phyloP scores from a whole-genome alignment of 2,888 invertebrate genomes.

The Scaptomyza flava region DNA sequence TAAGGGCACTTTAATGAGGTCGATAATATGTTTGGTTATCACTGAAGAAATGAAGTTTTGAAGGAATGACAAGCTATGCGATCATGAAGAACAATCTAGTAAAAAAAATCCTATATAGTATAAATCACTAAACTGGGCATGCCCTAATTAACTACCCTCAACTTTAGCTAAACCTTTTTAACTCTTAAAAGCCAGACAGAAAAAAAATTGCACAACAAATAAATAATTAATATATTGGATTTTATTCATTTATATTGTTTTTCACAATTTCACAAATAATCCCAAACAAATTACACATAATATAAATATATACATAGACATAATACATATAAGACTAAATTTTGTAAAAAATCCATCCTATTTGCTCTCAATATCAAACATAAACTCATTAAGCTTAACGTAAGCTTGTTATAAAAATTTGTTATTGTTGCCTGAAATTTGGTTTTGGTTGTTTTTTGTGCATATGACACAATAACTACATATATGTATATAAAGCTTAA shows the following conservation, averaged over 20 bases:
- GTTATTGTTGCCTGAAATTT: slow-evolving; percentile 11
- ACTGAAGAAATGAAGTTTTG: no score
- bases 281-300: slow-evolving; percentile 25
- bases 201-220: slow-evolving; percentile 13
- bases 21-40: no score
- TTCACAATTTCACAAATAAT: slow-evolving; percentile 23
- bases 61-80: no score
- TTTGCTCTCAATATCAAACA: slow-evolving; percentile 13
- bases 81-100: no score
- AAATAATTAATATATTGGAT: slow-evolving; percentile 21
- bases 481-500: slow-evolving; percentile 56
- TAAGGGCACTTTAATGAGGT: not conserved
- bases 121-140: not conserved
- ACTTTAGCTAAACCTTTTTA: not conserved
- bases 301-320: not conserved
- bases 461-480: slow-evolving; percentile 53
- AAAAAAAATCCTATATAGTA: no score
- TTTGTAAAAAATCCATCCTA: slow-evolving; percentile 28
- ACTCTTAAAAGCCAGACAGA: slow-evolving; percentile 5
- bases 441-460: slow-evolving; percentile 14
- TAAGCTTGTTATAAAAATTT: slow-evolving; percentile 59
- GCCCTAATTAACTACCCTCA: not conserved
- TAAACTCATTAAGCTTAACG: slow-evolving; percentile 57
- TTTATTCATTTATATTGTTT: slow-evolving; percentile 11
- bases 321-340: slow-evolving; percentile 10